Conservation (phyloP, 2,113 vertebrate genomes). For the Bothrops jararaca region DNA sequence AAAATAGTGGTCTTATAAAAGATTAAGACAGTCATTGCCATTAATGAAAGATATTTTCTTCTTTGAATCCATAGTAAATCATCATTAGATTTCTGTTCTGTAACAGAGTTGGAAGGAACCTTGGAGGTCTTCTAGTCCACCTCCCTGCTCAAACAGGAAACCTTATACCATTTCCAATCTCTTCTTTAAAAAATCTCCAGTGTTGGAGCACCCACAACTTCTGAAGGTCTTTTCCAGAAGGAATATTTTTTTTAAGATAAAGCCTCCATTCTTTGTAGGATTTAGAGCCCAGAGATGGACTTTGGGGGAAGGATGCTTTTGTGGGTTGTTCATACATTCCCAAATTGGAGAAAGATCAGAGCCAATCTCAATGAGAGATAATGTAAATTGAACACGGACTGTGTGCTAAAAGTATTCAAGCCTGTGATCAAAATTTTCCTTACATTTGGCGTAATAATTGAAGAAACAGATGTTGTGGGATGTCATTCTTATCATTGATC, state of each 20-base stretch:
- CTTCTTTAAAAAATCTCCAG: not conserved
- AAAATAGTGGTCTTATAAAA: not conserved
- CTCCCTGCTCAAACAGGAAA: not conserved
- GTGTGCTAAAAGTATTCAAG: not conserved
- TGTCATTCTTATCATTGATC: not conserved
- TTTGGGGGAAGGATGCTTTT: not conserved
- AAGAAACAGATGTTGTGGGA: not conserved
- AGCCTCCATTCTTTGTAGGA: too few species aligned
- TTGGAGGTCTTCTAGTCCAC: not conserved
- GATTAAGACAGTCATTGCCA: not conserved
- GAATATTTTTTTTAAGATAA: not conserved
- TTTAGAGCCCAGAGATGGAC: not conserved
- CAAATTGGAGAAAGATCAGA: not conserved
- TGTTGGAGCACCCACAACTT: not conserved
- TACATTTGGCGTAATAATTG: not conserved
- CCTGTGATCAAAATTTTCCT: not conserved
- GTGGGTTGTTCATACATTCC: not conserved
- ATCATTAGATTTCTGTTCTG: not conserved
- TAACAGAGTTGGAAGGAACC: not conserved
- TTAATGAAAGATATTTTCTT: not conserved
- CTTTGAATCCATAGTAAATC: not conserved
- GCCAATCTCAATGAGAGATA: not conserved
- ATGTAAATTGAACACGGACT: not conserved
- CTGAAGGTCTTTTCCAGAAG: not conserved
- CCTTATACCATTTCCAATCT: not conserved